Base-by-base conservation (phyloP, 2,888 invertebrate genomes). In the Oscheius myriophilus region DNA sequence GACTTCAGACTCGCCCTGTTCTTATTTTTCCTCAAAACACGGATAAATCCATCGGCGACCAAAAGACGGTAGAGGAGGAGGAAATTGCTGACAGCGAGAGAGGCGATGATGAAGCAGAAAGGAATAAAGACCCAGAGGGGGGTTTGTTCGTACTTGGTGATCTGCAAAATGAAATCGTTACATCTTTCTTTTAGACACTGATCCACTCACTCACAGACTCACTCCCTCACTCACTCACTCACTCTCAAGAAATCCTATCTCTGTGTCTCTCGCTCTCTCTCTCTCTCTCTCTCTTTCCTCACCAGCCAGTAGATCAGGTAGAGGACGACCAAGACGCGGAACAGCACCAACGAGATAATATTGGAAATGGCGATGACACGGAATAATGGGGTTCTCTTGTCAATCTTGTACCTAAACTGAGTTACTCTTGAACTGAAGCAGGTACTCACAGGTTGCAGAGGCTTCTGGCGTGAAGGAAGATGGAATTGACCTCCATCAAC, bases 401-500 rank as follows among this genome's bases (percentile, higher is more conserved):
- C 68, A 25, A 76, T 72, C 14, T 82, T 73, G 63, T 83, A 83
- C n/a, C n/a, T n/a, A n/a, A n/a, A n/a, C n/a, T n/a, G n/a, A n/a
- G n/a, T n/a, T n/a, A 21, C 69, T 69, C 14, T 43, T 14, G 11
- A 43, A 16, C 11, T 43, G 43, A 12, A 43, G 14, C 43, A n/a
- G n/a, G n/a, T n/a, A n/a, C n/a, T n/a, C n/a, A n/a, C 39, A 53
- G 53, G 52, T 63, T 63, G 42, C 52, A 63, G 52, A 63, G 65
- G 53, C 73, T 75, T 23, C 80, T 55, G 23, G 77, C 70, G 70
- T 82, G 82, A 2, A 80, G 67, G 67, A 81, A 82, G 54, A 85
- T 78, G 54, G 79, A 79, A 70, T 85, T 85, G 42, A 85, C 54
- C 69, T 85, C 85, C 85, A 85, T 85, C 54, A 85, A 76, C 55